Conservation (phyloP, 2,888 invertebrate genomes). For the Stenurella melanura region DNA sequence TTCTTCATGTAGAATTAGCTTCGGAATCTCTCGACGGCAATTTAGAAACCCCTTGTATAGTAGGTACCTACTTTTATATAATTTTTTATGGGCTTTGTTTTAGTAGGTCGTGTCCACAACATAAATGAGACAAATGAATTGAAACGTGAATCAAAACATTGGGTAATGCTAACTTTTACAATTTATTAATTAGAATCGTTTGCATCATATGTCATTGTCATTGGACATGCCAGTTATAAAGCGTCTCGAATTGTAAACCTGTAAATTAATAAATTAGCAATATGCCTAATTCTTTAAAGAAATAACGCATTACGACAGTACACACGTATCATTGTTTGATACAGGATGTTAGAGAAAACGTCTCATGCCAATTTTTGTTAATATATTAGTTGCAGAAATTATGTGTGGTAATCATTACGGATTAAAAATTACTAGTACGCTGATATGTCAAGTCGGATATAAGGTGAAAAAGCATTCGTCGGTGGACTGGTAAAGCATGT, state of each 20-base stretch:
- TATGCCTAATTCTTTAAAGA: background rate
- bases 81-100: background rate
- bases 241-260: background rate
- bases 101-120: background rate
- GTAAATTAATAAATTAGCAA: background rate
- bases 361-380: background rate
- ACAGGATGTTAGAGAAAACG: background rate
- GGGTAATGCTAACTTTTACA: background rate
- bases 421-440: too few relatives aligned
- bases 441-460: too few relatives aligned
- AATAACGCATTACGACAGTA: background rate
- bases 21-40: too few relatives aligned
- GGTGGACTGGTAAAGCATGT: too few relatives aligned
- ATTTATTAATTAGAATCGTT: background rate
- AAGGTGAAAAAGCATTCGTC: too few relatives aligned
- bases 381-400: too few relatives aligned
- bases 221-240: background rate
- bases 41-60: too few relatives aligned
- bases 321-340: background rate
- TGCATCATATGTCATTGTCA: conserved; percentile 7
- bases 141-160: background rate
- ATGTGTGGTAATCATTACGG: too few relatives aligned
- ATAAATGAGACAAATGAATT: background rate
- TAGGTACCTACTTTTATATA: too few relatives aligned
- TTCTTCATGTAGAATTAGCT: too few relatives aligned